Evolutionary conservation across 1,140 invertebrate genomes (phyloP), one percentile per base, ranked within the genome.

Genomic region (Calliphora vicina): DNA sequence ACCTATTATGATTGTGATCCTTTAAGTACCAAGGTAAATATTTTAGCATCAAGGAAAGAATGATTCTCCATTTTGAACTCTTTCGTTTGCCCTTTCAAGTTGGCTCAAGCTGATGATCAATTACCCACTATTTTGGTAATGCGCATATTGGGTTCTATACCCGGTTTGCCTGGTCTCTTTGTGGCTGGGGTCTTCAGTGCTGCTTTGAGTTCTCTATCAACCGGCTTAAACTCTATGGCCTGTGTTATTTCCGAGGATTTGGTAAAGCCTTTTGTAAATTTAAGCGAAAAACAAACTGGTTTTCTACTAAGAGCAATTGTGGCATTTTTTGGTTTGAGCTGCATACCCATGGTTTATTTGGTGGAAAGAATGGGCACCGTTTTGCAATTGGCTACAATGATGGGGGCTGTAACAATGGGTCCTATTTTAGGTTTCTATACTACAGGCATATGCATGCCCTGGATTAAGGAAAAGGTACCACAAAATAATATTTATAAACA

Each of bases 151-250:
- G 93, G 96, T 0, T 91, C 94, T 67, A 91, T 94, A 45, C 94
- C 94, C 0, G 96, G 96, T 2, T 86, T 97, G 72, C 94, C 96
- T 0, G 96, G 96, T 81, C 91, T 97, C 0, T 97, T 97, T 88
- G 93, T 97, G 0, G 95, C 96, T 43, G 96, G 96, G 35, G 94
- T 97, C 25, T 97, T 97, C 86, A 96, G 96, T 88, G 96, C 96
- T 27, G 96, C 96, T 23, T 90, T 97, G 17, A 98, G 97, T 90
- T 98, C 97, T 0, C 91, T 98, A 12, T 98, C 97, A 6, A 98
- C 97, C 17, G 97, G 97, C 42, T 91, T 98, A 12, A 99, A 98
- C 87, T 97, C 97, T 0, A 93, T 98, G 93, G 95, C 97, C 0
- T 97, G 97, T 73, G 95, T 98, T n/a, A 95, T 98, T 82, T 92